phyloP scores from a whole-genome alignment of 2,113 vertebrate genomes.

The Anolis sagrei region DNA sequence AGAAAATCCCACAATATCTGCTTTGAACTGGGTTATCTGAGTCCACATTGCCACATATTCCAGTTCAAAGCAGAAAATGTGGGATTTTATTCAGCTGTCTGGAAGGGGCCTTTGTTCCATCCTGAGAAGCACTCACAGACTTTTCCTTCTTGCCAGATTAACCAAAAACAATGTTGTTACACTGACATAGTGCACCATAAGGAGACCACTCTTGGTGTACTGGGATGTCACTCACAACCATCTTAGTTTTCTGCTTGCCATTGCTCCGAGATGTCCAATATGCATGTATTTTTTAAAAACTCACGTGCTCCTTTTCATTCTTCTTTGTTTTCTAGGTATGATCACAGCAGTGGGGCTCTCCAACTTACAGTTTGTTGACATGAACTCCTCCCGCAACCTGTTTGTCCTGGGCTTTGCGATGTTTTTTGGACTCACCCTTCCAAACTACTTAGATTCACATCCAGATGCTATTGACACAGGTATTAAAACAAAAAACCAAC shows the following conservation, averaged over 20 bases:
- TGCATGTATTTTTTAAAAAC: background rate
- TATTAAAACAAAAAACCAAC: background rate
- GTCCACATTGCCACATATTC: too few species aligned
- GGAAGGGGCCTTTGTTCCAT: too few species aligned
- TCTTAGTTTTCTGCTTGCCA: background rate
- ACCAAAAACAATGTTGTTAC: too few species aligned
- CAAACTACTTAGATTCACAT: constrained; percentile 87
- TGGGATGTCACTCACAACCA: background rate
- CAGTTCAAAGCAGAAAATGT: too few species aligned
- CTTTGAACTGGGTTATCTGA: too few species aligned
- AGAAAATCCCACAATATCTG: too few species aligned
- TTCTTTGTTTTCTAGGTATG: constrained; percentile 83
- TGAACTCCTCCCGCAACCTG: constrained; percentile 97
- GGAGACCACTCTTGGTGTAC: too few species aligned
- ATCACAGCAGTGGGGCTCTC: constrained; percentile 96
- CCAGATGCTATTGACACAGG: constrained; percentile 89
- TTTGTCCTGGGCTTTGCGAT: constrained; percentile 96
- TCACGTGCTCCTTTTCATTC: background rate
- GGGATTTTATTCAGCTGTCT: too few species aligned
- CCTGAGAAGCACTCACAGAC: too few species aligned
- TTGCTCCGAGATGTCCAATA: background rate
- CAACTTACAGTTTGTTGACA: constrained; percentile 94
- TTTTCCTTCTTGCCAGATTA: too few species aligned
- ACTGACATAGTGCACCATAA: too few species aligned
- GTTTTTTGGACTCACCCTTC: constrained; percentile 93